phyloP scores from a whole-genome alignment of 2,888 invertebrate species.

The Pachymerium ferrugineum region DNA sequence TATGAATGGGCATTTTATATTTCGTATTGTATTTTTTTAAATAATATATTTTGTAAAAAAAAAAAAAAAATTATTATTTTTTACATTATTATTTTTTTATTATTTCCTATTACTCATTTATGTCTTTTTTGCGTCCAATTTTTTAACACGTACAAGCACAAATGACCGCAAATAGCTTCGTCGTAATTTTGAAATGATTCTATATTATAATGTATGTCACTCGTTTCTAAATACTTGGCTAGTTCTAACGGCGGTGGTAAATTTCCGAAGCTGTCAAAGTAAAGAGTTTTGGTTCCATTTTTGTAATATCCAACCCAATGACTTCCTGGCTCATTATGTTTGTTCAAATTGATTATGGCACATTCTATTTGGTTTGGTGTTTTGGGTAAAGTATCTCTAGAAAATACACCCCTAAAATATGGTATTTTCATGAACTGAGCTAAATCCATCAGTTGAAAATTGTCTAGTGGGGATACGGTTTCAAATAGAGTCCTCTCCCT shows the following conservation, averaged over 20 bases:
- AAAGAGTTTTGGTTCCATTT: not conserved
- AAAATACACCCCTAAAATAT: not conserved
- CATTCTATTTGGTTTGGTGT: not conserved
- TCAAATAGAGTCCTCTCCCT: not conserved
- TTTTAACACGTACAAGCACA: not conserved
- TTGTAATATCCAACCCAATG: not conserved
- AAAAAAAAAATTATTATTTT: no score
- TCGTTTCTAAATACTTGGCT: not conserved
- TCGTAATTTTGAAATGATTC: not conserved
- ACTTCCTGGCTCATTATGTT: not conserved
- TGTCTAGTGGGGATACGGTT: not conserved
- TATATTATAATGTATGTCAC: not conserved
- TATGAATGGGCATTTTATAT: no score
- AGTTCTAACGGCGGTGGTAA: not conserved
- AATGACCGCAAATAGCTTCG: not conserved
- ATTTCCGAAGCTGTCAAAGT: not conserved
- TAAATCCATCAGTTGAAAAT: not conserved
- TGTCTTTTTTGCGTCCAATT: no score
- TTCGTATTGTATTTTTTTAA: no score
- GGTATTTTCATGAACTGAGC: not conserved
- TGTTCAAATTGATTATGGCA: not conserved
- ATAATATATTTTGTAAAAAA: no score
- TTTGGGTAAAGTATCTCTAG: not conserved
- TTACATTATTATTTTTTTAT: no score
- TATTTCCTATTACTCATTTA: no score